Percentiles rank a stretch among this genome's conserved stretches.
Evolutionary conservation across 1,140 invertebrate species (phyloP).

Genomic region (Goniozus legneri): DNA sequence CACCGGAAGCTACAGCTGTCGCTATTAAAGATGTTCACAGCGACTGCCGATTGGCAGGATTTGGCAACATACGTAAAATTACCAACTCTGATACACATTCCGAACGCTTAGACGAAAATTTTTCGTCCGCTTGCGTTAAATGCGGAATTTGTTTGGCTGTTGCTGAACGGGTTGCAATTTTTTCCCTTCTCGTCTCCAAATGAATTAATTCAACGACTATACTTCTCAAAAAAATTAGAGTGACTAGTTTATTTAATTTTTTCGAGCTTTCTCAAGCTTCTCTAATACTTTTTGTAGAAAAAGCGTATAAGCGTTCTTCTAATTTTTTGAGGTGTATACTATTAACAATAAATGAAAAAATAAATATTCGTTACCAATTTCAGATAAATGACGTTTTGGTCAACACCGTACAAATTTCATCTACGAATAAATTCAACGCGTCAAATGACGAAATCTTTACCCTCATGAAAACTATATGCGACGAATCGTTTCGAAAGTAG

Average conservation of each 20-base stretch:
- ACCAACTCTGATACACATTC: slow-evolving; percentile 14
- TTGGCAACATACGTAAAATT: slow-evolving; percentile 33
- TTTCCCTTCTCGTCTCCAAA: too few relatives aligned
- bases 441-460: slow-evolving; percentile 26
- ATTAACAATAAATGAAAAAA: background rate
- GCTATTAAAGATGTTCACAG: slow-evolving; percentile 16
- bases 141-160: slow-evolving; percentile 39
- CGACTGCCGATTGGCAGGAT: slow-evolving; percentile 19
- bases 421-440: background rate
- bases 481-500: slow-evolving; percentile 39
- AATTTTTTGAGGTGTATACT: background rate
- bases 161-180: slow-evolving; percentile 30
- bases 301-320: background rate
- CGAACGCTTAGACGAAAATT: slow-evolving; percentile 7
- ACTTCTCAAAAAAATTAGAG: too few relatives aligned
- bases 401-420: slow-evolving; percentile 2
- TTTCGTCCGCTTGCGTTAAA: slow-evolving; percentile 39
- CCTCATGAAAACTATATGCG: slow-evolving; percentile 31
- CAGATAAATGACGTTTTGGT: slow-evolving; percentile 40
- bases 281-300: too few relatives aligned
- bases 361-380: slow-evolving; percentile 9
- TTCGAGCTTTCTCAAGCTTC: too few relatives aligned
- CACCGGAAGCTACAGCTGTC: background rate
- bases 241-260: too few relatives aligned
- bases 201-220: too few relatives aligned